Evolutionary conservation across 2,888 invertebrate genomes (phyloP).

Genomic region (Pachydiplax longipennis): DNA sequence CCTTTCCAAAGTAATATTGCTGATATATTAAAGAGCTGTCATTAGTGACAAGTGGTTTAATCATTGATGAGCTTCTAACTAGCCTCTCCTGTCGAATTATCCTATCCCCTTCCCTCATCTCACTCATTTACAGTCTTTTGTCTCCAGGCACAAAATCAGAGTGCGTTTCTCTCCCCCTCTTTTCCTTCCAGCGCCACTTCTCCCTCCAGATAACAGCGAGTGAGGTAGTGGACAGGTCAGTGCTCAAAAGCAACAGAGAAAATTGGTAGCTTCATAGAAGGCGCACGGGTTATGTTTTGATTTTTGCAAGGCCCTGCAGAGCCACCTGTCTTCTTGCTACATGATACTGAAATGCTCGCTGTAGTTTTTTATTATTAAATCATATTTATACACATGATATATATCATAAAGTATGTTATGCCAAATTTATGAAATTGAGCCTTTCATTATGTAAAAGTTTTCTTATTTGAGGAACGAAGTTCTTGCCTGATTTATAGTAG

Average conservation of each 20-base stretch:
- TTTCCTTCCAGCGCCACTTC: slow-evolving; percentile 40
- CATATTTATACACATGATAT: too few relatives aligned
- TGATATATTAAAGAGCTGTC: neutral
- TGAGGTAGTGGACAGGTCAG: slow-evolving; percentile 37
- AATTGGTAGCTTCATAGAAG: slow-evolving; percentile 37
- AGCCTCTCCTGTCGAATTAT: neutral
- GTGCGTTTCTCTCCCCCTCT: slow-evolving; percentile 23
- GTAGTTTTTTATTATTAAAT: neutral
- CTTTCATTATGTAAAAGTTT: neutral
- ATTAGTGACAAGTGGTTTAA: neutral
- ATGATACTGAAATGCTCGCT: neutral
- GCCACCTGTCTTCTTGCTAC: neutral
- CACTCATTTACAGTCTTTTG: slow-evolving; percentile 32
- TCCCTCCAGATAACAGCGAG: slow-evolving; percentile 35
- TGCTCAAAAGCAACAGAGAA: neutral
- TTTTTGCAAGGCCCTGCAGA: slow-evolving; percentile 37
- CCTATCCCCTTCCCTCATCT: neutral
- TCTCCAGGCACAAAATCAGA: slow-evolving; percentile 35
- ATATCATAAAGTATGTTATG: neutral
- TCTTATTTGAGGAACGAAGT: too few relatives aligned
- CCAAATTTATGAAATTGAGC: neutral
- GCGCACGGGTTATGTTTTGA: slow-evolving; percentile 41
- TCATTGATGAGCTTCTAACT: neutral
- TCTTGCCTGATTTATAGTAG: too few relatives aligned
- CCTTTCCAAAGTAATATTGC: neutral